Conservation (phyloP, 2,888 invertebrate genomes). For the Hirtodrosophila cameraria region DNA sequence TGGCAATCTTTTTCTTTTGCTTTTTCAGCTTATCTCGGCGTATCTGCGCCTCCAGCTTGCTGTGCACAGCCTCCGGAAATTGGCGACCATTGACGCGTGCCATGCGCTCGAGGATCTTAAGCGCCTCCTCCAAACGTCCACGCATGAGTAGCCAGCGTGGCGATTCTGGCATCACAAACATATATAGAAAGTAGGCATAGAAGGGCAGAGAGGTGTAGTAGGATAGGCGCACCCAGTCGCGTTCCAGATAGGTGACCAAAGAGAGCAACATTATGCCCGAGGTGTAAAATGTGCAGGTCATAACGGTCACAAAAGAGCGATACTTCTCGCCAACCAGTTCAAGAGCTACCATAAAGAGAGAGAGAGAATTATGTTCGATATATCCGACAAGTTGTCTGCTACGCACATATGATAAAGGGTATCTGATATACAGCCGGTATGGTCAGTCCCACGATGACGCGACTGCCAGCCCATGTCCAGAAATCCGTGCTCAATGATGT, state of each 20-base stretch:
- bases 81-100: constrained; percentile 91
- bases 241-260: constrained; percentile 92
- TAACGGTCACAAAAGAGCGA: constrained; percentile 95
- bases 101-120: constrained; percentile 90
- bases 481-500: constrained; percentile 92
- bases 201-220: constrained; percentile 94
- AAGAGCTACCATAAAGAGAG: no score
- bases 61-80: constrained; percentile 89
- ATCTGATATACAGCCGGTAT: constrained; percentile 97
- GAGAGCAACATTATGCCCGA: constrained; percentile 93
- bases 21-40: constrained; percentile 86
- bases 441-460: constrained; percentile 93
- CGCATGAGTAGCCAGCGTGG: constrained; percentile 95
- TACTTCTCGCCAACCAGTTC: constrained; percentile 96
- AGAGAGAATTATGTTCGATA: constrained; percentile 68
- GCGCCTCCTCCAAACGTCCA: constrained; percentile 92
- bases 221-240: constrained; percentile 93
- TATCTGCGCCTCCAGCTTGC: constrained; percentile 90
- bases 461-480: constrained; percentile 92
- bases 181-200: constrained; percentile 91
- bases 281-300: constrained; percentile 96
- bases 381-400: constrained; percentile 2
- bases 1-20: constrained; percentile 84
- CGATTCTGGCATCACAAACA: constrained; percentile 95
- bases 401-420: constrained; percentile 96